Evolutionary conservation across 1,140 invertebrate genomes (phyloP), one percentile per base, ranked within the genome.

Genomic region (Pseudoatta argentina): DNA sequence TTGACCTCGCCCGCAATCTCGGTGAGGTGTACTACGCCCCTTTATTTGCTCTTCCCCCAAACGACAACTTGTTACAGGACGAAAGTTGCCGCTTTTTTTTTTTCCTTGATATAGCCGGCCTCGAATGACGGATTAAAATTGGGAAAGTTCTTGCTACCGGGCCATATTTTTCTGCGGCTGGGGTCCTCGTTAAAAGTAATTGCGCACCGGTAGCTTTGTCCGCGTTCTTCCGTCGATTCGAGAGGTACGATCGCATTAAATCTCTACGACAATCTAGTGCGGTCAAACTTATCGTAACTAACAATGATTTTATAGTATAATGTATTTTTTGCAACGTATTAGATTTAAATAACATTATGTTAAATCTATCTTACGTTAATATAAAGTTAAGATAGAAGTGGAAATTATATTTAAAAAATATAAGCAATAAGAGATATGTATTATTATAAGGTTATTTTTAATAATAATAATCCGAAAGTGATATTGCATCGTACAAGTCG

Each of bases 71-170:
- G 90, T 91, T 91, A 91, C 87, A 57, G 87, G 85, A 91, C 87
- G 87, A 92, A 86, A 89, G 88, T 90, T 86, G 75, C 86, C 64
- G 76, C 83, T 59, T 66, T 85, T 72, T 79, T 72, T 79, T 79
- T 34, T 34, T 30, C n/a, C 85, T 67, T 48, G 21, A 34, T 24
- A 30, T 78, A 57, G 30, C 73, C 75, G 76, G 87, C 75, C 76
- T 90, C 91, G 88, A 92, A 92, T 92, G 91, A 92, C 89, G 91
- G 91, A 92, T 92, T 92, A 92, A 92, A 92, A 92, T 92, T 92
- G 91, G 91, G 91, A 92, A 92, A 92, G 91, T 92, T 92, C 89
- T 89, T 91, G 90, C 88, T 89, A 86, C 85, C 88, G 73, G 85
- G 85, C 87, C 87, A 91, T 91, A 91, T 91, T 91, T 91, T 91